A percentile compares a stretch with the other conserved stretches of the same genome.
phyloP scores from a whole-genome alignment of 2,888 invertebrate species.

The Epinotia bilunana region DNA sequence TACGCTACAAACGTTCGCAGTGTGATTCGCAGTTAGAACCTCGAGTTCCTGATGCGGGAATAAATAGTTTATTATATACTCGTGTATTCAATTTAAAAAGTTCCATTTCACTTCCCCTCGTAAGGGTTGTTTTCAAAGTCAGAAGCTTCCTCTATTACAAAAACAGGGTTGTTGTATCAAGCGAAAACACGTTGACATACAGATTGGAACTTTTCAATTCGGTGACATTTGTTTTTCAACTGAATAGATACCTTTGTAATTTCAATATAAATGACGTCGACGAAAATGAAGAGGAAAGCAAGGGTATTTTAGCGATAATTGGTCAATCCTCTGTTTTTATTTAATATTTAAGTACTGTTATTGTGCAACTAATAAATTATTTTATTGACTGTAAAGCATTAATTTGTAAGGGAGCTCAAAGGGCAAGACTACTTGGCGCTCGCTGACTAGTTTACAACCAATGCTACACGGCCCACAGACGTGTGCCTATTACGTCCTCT shows the following conservation, averaged over 20 bases:
- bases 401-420: not conserved
- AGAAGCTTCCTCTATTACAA: conserved; percentile 9
- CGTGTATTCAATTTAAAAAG: conserved; percentile 27
- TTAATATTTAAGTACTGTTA: too few species aligned
- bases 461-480: too few species aligned
- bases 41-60: conserved; percentile 3
- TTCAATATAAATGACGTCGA: too few species aligned
- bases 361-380: not conserved
- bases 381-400: not conserved
- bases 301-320: too few species aligned
- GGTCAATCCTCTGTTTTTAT: too few species aligned
- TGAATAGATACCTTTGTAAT: too few species aligned
- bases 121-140: conserved; percentile 32
- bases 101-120: conserved; percentile 29
- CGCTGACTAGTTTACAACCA: not conserved
- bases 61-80: conserved; percentile 26
- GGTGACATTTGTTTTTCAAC: too few species aligned
- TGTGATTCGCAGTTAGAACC: conserved; percentile 3
- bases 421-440: not conserved
- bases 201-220: not conserved
- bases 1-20: not conserved
- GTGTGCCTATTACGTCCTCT: not conserved
- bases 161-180: not conserved
- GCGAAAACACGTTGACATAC: conserved; percentile 15
- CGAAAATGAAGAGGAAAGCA: too few species aligned